Evolutionary conservation across 1,140 invertebrate genomes (phyloP).

Genomic region (Drosophila serrata): DNA sequence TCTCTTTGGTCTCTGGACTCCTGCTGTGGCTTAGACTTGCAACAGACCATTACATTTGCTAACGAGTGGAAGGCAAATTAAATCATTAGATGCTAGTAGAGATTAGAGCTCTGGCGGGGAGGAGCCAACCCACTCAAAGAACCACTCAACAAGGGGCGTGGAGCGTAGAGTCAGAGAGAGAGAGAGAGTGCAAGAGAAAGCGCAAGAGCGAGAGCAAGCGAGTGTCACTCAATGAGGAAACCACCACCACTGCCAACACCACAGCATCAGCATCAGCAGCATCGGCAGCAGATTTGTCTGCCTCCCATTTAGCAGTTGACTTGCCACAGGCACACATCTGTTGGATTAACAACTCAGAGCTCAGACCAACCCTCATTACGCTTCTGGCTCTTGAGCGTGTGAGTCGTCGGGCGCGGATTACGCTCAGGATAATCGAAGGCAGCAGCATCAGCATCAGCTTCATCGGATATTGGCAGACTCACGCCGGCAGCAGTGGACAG

Average conservation of each 20-base stretch:
- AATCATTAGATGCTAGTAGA: conserved; percentile 84
- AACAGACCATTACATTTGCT: conserved; percentile 85
- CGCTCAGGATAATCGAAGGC: conserved; percentile 66
- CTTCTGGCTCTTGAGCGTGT: conserved; percentile 62
- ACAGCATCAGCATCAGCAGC: conserved; percentile 15
- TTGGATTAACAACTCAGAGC: conserved; percentile 47
- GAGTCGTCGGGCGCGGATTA: conserved; percentile 72
- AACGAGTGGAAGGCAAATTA: conserved; percentile 85
- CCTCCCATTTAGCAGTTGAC: conserved; percentile 75
- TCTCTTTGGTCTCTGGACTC: conserved; percentile 13
- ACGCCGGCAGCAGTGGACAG: conserved; percentile 72
- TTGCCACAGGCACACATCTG: conserved; percentile 74
- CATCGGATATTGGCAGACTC: conserved; percentile 57
- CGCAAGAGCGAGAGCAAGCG: conserved; percentile 4
- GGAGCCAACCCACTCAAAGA: conserved; percentile 70
- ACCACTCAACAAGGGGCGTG: conserved; percentile 57
- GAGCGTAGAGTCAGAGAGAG: not conserved
- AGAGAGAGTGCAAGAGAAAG: conserved; percentile 9
- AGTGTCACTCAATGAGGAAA: conserved; percentile 53
- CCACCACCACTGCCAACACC: conserved; percentile 32
- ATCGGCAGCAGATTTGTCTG: conserved; percentile 65
- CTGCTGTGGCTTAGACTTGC: conserved; percentile 65
- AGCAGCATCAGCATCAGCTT: conserved; percentile 11
- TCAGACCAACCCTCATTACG: conserved; percentile 68
- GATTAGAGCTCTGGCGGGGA: conserved; percentile 59